Evolutionary conservation across 2,888 invertebrate species (phyloP), one percentile per base, ranked within the genome.

Genomic region (Drosophila emarginata): DNA sequence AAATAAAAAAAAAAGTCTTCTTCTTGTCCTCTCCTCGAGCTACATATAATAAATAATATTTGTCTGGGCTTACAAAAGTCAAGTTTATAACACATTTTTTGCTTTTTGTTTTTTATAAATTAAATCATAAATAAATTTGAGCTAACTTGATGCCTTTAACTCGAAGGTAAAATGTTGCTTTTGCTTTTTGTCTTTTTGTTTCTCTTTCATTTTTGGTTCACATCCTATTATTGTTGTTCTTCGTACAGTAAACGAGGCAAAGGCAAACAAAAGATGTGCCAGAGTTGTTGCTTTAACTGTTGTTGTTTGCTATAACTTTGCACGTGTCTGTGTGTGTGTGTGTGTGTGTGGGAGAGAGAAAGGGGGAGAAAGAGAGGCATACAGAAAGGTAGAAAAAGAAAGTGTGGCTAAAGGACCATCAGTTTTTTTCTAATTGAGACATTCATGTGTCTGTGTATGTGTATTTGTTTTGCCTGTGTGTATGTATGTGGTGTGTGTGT

Each of bases 371-470:
- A 15, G n/a, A 6, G 14, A 15, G 2, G 18, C 11, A 0, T 4
- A 18, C 9, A 18, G 9, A 11, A 11, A 21, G 18, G 14, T 9
- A 18, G 15, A 54, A n/a, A 45, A 40, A 56, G 21, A 40, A 37
- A 12, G 53, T 61, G 58, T 57, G 61, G 64, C 78, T 65, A 67
- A 75, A 74, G 84, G 74, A 83, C 83, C 83, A 78, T 78, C 84
- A 67, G 36, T 52, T 74, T 75, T 74, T 76, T 81, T 88, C 80
- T 84, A 84, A 84, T 84, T 84, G 84, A 84, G 84, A 80, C 87
- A 88, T 88, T 70, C 64, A 59, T 78, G 74, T 61, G 50, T 70
- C 63, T 61, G 63, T 65, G 50, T 65, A 68, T 69, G 54, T 70
- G 74, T 69, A 68, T 73, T 78, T 76, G 68, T 71, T 78, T 75